Evolutionary conservation across 1,140 invertebrate species (phyloP).

Genomic region (Pseudomyrmex dendroicus): DNA sequence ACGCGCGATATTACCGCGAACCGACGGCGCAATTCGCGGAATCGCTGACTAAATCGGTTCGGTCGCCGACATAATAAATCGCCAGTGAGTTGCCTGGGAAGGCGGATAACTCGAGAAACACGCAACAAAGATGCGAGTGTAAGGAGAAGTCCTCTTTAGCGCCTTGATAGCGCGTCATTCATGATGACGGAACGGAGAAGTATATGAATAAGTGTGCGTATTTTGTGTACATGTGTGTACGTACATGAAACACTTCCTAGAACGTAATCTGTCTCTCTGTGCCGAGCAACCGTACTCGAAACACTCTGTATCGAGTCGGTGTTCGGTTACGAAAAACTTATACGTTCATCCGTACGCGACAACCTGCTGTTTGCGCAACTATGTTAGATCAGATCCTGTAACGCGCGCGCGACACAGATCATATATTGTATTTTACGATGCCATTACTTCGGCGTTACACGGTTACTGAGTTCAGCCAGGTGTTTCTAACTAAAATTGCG

Average conservation of each 20-base stretch:
- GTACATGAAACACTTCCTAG: conserved; percentile 62
- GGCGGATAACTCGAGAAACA: not conserved
- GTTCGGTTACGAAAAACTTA: conserved; percentile 67
- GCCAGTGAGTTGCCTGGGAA: conserved; percentile 5
- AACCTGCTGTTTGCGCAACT: conserved; percentile 37
- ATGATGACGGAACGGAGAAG: not conserved
- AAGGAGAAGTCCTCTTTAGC: not conserved
- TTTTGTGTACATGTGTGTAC: too few species aligned
- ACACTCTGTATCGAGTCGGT: conserved; percentile 52
- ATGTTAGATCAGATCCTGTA: conserved; percentile 31
- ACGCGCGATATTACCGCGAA: conserved; percentile 54
- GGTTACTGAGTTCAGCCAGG: conserved; percentile 9
- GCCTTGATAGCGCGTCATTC: not conserved
- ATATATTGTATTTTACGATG: conserved; percentile 21
- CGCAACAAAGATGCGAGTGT: not conserved
- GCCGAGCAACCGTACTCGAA: conserved; percentile 13
- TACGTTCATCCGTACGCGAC: conserved; percentile 43
- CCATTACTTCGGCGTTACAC: conserved; percentile 4
- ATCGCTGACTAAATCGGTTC: conserved; percentile 50
- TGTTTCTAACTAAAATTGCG: conserved; percentile 8
- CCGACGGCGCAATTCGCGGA: conserved; percentile 41
- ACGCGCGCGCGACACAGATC: conserved; percentile 1
- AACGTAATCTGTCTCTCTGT: conserved; percentile 50
- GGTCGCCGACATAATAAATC: conserved; percentile 51
- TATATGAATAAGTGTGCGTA: not conserved